Evolutionary conservation across 2,888 invertebrate genomes (phyloP), one percentile per base, ranked within the genome.

Genomic region (Ligdia adustata): DNA sequence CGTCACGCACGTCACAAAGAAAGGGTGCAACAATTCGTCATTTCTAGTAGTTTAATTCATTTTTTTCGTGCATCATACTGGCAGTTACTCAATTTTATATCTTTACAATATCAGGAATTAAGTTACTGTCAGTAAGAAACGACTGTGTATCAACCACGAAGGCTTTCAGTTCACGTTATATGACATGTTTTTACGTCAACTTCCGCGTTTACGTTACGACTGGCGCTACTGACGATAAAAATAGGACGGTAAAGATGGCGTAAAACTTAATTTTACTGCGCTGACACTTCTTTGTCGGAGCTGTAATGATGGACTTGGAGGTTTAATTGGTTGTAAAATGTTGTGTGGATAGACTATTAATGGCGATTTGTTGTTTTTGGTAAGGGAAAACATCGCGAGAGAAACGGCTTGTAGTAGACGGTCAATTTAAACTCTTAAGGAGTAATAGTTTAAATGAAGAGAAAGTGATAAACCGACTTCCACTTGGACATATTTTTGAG

Each of bases 241-340:
- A 54, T 42, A 22, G 51, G 38, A 50, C 48, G 34, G 14, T 59
- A 58, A 57, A 59, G 9, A 22, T 11, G 34, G 34, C 9, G 34
- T 22, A 22, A 22, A 22, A 37, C 45, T 45, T 59, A 59, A 62
- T 62, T 62, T 62, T 49, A 62, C 55, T 39, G 38, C 42, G 38
- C 39, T 44, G 49, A 43, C 55, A 55, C 51, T 57, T 59, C 52
- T 54, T 55, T 59, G 37, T 40, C 31, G 47, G 38, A 32, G 20
- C 26, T 32, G 37, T 50, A 40, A 48, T 31, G 41, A 46, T 24
- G 9, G 35, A 27, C 37, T 29, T n/a, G n/a, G n/a, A n/a, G n/a
- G n/a, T n/a, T 52, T 51, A 52, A 55, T 52, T 41, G 41, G 40
- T 20, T 35, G 31, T 52, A 29, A 53, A 54, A 44, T 22, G 28